These are phyloP conservation scores for Planococcus citri DNA, from an alignment of 1,140 invertebrate genomes.

Conservation along the genomic window DNA sequence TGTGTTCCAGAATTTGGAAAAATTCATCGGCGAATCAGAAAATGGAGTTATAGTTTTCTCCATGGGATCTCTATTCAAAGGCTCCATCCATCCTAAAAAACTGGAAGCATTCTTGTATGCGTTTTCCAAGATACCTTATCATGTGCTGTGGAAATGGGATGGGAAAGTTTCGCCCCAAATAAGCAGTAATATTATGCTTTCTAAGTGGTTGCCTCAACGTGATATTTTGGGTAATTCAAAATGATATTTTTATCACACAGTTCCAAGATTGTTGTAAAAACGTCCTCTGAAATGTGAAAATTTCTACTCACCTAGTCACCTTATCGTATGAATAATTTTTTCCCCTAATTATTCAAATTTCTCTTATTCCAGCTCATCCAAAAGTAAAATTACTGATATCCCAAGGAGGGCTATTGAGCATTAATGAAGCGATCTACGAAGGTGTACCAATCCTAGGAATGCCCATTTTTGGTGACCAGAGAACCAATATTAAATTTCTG, in stretches of 20 bases:
- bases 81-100: slow-evolving; percentile 30
- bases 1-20: slow-evolving; percentile 26
- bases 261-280: too few relatives aligned
- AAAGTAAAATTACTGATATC: slow-evolving; percentile 47
- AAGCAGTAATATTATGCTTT: slow-evolving; percentile 22
- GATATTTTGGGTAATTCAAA: slow-evolving; percentile 25
- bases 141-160: slow-evolving; percentile 41
- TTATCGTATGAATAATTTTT: too few relatives aligned
- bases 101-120: slow-evolving; percentile 33
- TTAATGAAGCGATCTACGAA: slow-evolving; percentile 42
- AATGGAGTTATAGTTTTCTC: slow-evolving; percentile 55
- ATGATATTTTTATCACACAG: too few relatives aligned
- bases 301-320: too few relatives aligned
- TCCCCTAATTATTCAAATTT: not conserved
- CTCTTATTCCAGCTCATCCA: slow-evolving; percentile 34
- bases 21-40: slow-evolving; percentile 30
- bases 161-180: slow-evolving; percentile 26
- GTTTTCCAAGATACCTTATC: slow-evolving; percentile 38
- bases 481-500: slow-evolving; percentile 33
- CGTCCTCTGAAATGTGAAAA: too few relatives aligned
- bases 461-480: slow-evolving; percentile 47
- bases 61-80: slow-evolving; percentile 40
- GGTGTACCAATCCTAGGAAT: slow-evolving; percentile 46
- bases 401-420: slow-evolving; percentile 48
- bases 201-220: slow-evolving; percentile 26